These are phyloP conservation scores for Thecocarcelia acutangulata DNA, from an alignment of 2,888 invertebrate genomes.

Conservation along the genomic window DNA sequence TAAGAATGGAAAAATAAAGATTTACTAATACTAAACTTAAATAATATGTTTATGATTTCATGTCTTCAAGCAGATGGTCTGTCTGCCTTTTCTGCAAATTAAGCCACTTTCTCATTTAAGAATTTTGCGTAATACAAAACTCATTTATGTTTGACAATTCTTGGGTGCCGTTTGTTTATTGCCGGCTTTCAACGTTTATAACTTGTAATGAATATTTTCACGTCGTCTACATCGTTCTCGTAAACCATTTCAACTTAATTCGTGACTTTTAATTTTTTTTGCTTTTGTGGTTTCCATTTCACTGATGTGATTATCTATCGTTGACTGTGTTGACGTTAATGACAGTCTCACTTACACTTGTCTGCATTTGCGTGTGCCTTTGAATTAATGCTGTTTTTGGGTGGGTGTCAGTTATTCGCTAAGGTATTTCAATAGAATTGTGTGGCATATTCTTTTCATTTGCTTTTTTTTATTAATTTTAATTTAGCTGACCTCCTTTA, in stretches of 20 bases:
- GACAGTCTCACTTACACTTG: conserved; percentile 25
- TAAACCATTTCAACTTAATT: conserved; percentile 31
- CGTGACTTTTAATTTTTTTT: conserved; percentile 42
- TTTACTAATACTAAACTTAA: too few species aligned
- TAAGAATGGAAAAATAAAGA: too few species aligned
- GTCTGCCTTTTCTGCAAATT: too few species aligned
- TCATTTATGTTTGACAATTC: too few species aligned
- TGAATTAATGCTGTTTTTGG: not conserved
- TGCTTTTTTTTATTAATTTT: conserved; percentile 9
- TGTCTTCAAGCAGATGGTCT: too few species aligned
- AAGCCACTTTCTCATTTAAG: too few species aligned
- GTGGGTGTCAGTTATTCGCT: conserved; percentile 21
- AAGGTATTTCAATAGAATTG: conserved; percentile 16
- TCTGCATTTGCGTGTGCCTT: not conserved
- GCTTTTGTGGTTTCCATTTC: conserved; percentile 18
- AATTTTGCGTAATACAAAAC: too few species aligned
- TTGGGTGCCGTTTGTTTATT: too few species aligned
- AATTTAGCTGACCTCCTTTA: conserved; percentile 17
- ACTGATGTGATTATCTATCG: conserved; percentile 58
- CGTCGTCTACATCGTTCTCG: conserved; percentile 56
- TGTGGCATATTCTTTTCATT: conserved; percentile 37
- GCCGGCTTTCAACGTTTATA: too few species aligned
- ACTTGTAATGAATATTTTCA: conserved; percentile 70
- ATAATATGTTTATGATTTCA: too few species aligned
- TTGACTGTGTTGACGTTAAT: conserved; percentile 52